Evolutionary conservation across 2,797 vertebrate genomes (phyloP), one percentile per base, ranked within the genome.

Genomic region (Borostomias antarcticus): DNA sequence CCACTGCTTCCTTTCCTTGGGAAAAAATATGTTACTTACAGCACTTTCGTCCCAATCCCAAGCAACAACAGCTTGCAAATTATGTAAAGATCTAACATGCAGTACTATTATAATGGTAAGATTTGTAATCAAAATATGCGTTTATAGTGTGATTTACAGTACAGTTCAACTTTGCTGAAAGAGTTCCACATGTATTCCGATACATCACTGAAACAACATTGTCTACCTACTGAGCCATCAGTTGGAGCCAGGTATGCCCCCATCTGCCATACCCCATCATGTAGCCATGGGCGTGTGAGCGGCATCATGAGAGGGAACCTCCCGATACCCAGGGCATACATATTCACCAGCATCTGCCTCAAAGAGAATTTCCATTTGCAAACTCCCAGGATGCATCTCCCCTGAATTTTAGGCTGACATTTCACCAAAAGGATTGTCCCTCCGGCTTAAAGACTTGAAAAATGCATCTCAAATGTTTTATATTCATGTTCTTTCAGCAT

Each of bases 361-460:
- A 86, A 80, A 85, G 83, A 83, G 80, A 90, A 88, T 85, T 86
- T n/a, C 79, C 70, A 54, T 89, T 92, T 85, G 86, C 89, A 89
- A 91, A 89, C 89, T n/a, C 88, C 85, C 82, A 66, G 73, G 86
- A 84, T 83, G 82, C 84, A 76, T 86, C 83, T 85, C 78, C 68
- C 72, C 80, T 79, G 86, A 81, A 81, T 74, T 67, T 72, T 59
- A 81, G 81, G 86, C 74, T 90, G 87, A 90, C 89, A 88, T 86
- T 89, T 91, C 80, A 85, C 83, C 88, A 84, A 73, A 83, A 77
- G 73, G 72, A 82, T 78, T 69, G 83, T 86, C 82, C 81, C 87
- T 54, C 69, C 66, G 81, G 86, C 81, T 87, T 86, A 85, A 67
- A 67, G 68, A 69, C 76, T 82, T 70, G 76, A 85, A 86, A 87